Conservation (phyloP, 2,888 invertebrate genomes). For the Cordilura impudica region DNA sequence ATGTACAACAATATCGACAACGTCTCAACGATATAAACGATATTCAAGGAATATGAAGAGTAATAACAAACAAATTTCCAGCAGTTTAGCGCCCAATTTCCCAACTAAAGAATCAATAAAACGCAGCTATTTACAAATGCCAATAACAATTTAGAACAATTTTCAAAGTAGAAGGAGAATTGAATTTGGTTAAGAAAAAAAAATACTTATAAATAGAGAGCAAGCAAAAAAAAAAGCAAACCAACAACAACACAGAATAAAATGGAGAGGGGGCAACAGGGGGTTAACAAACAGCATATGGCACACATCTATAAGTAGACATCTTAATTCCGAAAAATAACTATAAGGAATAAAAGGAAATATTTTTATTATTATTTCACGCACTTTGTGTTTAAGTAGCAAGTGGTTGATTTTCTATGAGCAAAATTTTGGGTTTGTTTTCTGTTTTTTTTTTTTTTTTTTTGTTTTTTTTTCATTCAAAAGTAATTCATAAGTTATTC, state of each 20-base stretch:
- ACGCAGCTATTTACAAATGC: slow-evolving; percentile 52
- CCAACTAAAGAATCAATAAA: slow-evolving; percentile 52
- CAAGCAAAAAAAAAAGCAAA: neutral
- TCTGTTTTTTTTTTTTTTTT: neutral
- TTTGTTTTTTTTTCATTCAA: neutral
- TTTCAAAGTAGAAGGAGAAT: neutral
- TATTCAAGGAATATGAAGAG: slow-evolving; percentile 29
- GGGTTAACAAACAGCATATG: slow-evolving; percentile 49
- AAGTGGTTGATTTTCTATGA: slow-evolving; percentile 46
- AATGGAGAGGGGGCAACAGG: neutral
- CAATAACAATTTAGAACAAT: slow-evolving; percentile 50
- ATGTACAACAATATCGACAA: slow-evolving; percentile 23
- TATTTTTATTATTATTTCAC: slow-evolving; percentile 58
- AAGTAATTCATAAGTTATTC: slow-evolving; percentile 78
- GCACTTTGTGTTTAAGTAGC: slow-evolving; percentile 37
- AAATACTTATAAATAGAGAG: neutral
- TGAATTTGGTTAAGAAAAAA: neutral
- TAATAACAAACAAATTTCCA: slow-evolving; percentile 33
- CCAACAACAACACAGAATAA: neutral
- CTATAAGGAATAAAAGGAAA: slow-evolving; percentile 23
- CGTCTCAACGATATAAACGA: slow-evolving; percentile 26
- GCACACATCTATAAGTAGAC: slow-evolving; percentile 37
- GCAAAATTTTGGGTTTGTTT: neutral
- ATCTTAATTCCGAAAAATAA: slow-evolving; percentile 56
- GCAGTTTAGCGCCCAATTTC: slow-evolving; percentile 57